Conservation (phyloP, 2,888 invertebrate species). For the Drosophila phalerata region DNA sequence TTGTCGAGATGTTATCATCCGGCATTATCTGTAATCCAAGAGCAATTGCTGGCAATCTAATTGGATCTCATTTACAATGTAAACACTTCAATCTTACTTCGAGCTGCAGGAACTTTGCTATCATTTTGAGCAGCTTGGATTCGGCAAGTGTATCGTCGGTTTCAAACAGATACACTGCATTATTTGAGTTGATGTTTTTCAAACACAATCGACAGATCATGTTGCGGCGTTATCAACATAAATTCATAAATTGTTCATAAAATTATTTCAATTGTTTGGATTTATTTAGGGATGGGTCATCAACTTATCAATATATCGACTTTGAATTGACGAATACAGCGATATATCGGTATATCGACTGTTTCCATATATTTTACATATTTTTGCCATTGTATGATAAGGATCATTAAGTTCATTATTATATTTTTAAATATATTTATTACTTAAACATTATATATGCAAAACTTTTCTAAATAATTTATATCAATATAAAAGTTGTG, state of each 20-base stretch:
- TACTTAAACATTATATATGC: neutral
- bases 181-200: conserved; percentile 62
- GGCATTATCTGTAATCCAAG: conserved; percentile 54
- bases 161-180: conserved; percentile 67
- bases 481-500: neutral
- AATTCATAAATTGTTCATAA: conserved; percentile 28
- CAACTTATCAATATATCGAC: conserved; percentile 30
- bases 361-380: neutral
- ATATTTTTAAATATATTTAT: neutral
- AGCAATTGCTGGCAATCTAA: neutral
- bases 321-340: neutral
- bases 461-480: neutral
- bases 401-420: neutral
- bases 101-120: conserved; percentile 74
- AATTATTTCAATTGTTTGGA: conserved; percentile 59
- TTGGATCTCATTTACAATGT: neutral
- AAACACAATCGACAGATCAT: conserved; percentile 80
- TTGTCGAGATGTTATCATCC: conserved; percentile 70
- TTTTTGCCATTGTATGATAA: neutral
- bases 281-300: conserved; percentile 54
- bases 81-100: conserved; percentile 58
- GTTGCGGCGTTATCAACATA: conserved; percentile 55
- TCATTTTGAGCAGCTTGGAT: conserved; percentile 72
- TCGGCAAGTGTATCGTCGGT: conserved; percentile 69
- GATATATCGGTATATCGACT: neutral